Evolutionary conservation across 2,113 vertebrate species (phyloP).

Genomic region (Loxodonta africana): DNA sequence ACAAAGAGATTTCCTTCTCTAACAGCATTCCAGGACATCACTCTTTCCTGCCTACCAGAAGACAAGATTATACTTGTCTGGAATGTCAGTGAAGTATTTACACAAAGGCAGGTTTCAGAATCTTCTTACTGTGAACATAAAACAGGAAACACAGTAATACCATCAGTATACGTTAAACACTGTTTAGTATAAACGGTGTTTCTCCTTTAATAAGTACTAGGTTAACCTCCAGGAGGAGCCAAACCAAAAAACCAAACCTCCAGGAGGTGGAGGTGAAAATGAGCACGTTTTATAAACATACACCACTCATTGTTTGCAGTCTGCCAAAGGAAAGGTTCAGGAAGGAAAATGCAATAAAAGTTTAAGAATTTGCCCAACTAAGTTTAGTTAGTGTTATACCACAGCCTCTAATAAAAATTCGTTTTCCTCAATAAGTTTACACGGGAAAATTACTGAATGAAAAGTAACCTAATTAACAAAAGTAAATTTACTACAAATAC

Average conservation of each 20-base stretch:
- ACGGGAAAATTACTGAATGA: constrained; percentile 44
- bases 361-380: not conserved
- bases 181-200: constrained; percentile 85
- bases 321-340: not conserved
- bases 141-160: constrained; percentile 89
- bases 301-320: not conserved
- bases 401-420: not conserved
- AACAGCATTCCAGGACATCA: constrained; percentile 93
- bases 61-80: constrained; percentile 95
- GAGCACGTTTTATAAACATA: not conserved
- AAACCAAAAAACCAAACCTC: constrained; percentile 61
- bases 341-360: not conserved
- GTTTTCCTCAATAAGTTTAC: constrained; percentile 7
- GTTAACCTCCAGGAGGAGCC: constrained; percentile 79
- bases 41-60: constrained; percentile 91
- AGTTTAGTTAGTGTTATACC: not conserved
- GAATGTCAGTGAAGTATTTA: constrained; percentile 93
- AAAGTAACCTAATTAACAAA: not conserved
- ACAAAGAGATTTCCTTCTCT: constrained; percentile 95
- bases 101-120: constrained; percentile 94
- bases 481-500: constrained; percentile 29
- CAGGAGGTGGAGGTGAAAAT: constrained; percentile 63
- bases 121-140: constrained; percentile 86
- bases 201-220: constrained; percentile 78
- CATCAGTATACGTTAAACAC: constrained; percentile 84